phyloP scores from a whole-genome alignment of 1,140 invertebrate genomes.

The Yoshiicerus persimilis region DNA sequence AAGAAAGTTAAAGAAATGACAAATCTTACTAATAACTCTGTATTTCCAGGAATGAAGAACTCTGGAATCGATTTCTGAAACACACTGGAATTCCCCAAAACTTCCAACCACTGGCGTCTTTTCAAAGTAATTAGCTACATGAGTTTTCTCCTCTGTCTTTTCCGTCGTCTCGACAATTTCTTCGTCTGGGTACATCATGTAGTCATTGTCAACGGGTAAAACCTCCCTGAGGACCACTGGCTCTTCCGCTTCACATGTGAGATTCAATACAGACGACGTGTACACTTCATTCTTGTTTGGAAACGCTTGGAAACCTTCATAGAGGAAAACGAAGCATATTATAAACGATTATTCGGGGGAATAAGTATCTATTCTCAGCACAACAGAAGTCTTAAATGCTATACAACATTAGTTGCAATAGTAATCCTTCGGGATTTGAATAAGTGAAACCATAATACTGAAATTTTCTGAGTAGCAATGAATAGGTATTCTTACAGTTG shows the following conservation, averaged over 20 bases:
- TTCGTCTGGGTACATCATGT: slow-evolving; percentile 6
- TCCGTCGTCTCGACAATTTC: slow-evolving; percentile 36
- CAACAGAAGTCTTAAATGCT: too few relatives aligned
- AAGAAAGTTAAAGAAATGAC: neutral
- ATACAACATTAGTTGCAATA: too few relatives aligned
- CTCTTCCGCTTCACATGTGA: slow-evolving; percentile 39
- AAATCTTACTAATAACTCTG: slow-evolving; percentile 32
- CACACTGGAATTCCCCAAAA: slow-evolving; percentile 37
- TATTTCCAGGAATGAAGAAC: slow-evolving; percentile 42
- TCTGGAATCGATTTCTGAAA: slow-evolving; percentile 26
- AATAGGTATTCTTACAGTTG: too few relatives aligned
- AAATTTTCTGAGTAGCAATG: too few relatives aligned
- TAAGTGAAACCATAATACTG: too few relatives aligned
- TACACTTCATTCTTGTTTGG: slow-evolving; percentile 23
- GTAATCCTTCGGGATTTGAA: too few relatives aligned
- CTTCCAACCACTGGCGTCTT: neutral
- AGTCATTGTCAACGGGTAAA: slow-evolving; percentile 12
- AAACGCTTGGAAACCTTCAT: slow-evolving; percentile 23
- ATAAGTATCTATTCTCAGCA: too few relatives aligned
- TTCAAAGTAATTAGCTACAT: slow-evolving; percentile 42
- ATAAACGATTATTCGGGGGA: too few relatives aligned
- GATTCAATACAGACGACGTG: slow-evolving; percentile 16
- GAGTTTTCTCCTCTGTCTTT: slow-evolving; percentile 12
- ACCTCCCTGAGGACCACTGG: slow-evolving; percentile 32
- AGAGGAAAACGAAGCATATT: neutral